Base-by-base conservation (phyloP, 2,797 vertebrate genomes). In the Delichon dasypus region DNA sequence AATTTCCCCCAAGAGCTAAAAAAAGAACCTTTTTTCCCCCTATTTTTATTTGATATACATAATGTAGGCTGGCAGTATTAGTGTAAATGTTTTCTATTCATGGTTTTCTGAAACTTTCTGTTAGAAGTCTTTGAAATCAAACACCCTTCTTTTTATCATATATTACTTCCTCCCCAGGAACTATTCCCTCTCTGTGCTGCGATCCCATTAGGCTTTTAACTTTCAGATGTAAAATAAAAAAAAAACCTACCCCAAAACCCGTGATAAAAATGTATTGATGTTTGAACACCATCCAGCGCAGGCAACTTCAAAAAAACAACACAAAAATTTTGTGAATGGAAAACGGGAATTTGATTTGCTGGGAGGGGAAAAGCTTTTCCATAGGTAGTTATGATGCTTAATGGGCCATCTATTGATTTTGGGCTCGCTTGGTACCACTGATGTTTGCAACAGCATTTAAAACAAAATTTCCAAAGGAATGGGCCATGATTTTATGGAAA, bases 41-140 rank as follows among this genome's bases (percentile, higher is more conserved):
- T 90, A 70, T 68, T 61, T 89, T 83, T 83, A 81, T 82, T 92
- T 91, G 93, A 93, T 95, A 93, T 89, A 85, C 77, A 90, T 92
- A 89, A 90, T 80, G 60, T 47, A 96, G 91, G 64, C 95, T 94
- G 97, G 95, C 96, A 72, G 75, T 48, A 88, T 30, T 85, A 62
- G 80, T 75, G 60, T 79, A 72, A 96, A 94, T 29, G 76, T 93
- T 94, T 92, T 89, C 96, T 92, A 86, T 94, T 95, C 91, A 65
- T 74, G 88, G 53, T 65, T 85, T 89, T 94, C 78, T 75, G 83
- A 91, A 92, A 74, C 79, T 73, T 97, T 97, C 96, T 89, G 36
- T 40, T 38, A 85, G 85, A 93, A 92, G 95, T 16, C 97, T 98
- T 98, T 98, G 98, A 98, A 98, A 97, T 95, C 5, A 16, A 95